Evolutionary conservation across 2,797 vertebrate species (phyloP).

Genomic region (Clarias fuscus): DNA sequence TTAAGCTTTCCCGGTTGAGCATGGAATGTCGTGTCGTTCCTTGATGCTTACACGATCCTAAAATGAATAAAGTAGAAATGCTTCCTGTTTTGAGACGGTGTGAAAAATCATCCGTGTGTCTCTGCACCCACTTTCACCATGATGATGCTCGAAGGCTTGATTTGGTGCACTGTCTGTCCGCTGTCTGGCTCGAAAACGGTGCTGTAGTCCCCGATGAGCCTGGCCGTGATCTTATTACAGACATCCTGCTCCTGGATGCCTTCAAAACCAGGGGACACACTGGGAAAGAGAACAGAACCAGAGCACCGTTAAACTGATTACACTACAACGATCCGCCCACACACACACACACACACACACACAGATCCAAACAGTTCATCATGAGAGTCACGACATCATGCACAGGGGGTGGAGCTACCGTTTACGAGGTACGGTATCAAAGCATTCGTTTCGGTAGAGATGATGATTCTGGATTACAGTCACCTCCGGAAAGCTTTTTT

Average conservation of each 20-base stretch:
- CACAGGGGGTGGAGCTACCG: not conserved
- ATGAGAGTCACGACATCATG: not conserved
- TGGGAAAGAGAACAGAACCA: constrained; percentile 56
- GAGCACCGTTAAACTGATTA: not conserved
- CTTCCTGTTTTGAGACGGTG: not conserved
- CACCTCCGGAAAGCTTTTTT: not conserved
- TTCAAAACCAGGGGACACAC: constrained; percentile 83
- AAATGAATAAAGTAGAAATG: not conserved
- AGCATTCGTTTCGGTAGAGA: not conserved
- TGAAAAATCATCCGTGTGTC: not conserved
- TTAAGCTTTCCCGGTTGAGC: not conserved
- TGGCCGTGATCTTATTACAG: constrained; percentile 89
- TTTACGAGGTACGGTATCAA: not conserved
- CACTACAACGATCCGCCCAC: not conserved
- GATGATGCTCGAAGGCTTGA: constrained; percentile 68
- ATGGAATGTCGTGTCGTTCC: not conserved
- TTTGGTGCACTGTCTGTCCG: constrained; percentile 50
- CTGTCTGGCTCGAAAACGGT: constrained; percentile 77
- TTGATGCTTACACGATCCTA: not conserved
- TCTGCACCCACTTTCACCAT: constrained; percentile 76
- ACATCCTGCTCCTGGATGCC: constrained; percentile 87
- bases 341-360: not conserved
- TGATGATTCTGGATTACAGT: not conserved
- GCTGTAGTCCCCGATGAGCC: constrained; percentile 85
- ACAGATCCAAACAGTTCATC: not conserved